phyloP scores from a whole-genome alignment of 2,797 vertebrate genomes.

The Podarcis lilfordi region DNA sequence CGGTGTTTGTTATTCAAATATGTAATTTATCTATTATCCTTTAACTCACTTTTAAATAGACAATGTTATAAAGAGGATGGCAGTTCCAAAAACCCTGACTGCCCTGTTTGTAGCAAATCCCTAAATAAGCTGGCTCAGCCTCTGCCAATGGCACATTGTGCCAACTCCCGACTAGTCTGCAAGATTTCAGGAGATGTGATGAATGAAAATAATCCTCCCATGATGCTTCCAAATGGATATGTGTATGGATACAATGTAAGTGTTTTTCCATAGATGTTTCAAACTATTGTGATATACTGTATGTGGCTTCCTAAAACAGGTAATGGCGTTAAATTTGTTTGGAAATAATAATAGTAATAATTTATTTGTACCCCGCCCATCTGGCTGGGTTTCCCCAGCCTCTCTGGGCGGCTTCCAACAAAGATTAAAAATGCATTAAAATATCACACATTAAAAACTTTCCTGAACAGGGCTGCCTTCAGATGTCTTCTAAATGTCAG shows the following conservation, averaged over 20 bases:
- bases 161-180: conserved; percentile 98
- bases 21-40: conserved; percentile 57
- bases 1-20: background rate
- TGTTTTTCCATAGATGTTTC: conserved; percentile 40
- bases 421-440: too few relatives aligned
- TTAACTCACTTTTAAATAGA: conserved; percentile 82
- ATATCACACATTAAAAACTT: too few relatives aligned
- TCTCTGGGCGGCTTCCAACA: too few relatives aligned
- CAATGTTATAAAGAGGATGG: conserved; percentile 99
- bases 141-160: conserved; percentile 98
- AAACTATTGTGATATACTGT: background rate
- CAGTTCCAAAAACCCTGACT: conserved; percentile 97
- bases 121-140: conserved; percentile 98
- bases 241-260: conserved; percentile 99
- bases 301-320: background rate
- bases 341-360: too few relatives aligned
- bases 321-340: background rate
- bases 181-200: conserved; percentile 99
- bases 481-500: too few relatives aligned
- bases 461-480: too few relatives aligned
- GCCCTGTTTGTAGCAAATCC: conserved; percentile 98
- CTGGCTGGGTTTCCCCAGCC: too few relatives aligned
- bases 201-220: conserved; percentile 99
- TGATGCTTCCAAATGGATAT: conserved; percentile 99
- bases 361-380: too few relatives aligned